phyloP scores from a whole-genome alignment of 1,140 invertebrate genomes.

The Oncopodura yosiiana region DNA sequence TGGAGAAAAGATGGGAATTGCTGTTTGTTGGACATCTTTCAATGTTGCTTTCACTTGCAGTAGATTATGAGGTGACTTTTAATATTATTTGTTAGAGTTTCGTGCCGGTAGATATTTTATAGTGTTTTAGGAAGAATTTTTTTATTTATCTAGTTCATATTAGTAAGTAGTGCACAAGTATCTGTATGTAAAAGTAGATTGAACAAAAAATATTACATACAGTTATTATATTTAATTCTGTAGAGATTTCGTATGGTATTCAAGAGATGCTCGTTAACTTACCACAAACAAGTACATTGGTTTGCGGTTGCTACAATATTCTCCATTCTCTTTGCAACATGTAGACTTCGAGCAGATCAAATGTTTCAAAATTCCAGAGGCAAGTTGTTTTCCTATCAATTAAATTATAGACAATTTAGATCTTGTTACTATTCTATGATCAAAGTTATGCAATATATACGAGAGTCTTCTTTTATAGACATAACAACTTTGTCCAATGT shows the following conservation, averaged over 20 bases:
- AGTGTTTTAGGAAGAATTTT: too few species aligned
- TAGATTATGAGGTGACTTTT: conserved; percentile 7
- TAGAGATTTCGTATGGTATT: neutral
- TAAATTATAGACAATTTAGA: too few species aligned
- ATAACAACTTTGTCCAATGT: too few species aligned
- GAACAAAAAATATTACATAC: too few species aligned
- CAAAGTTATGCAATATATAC: too few species aligned
- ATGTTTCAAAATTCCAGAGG: conserved; percentile 12
- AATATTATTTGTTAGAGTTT: too few species aligned
- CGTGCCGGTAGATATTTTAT: too few species aligned
- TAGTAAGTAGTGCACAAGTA: neutral
- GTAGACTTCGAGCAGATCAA: neutral
- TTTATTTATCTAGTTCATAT: too few species aligned
- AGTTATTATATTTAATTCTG: too few species aligned
- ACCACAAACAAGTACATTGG: conserved; percentile 5
- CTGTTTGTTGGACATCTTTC: neutral
- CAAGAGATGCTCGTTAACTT: neutral
- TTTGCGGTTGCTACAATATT: neutral
- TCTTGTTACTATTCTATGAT: too few species aligned
- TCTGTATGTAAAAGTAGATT: neutral
- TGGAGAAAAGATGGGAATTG: conserved; percentile 11
- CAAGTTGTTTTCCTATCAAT: neutral
- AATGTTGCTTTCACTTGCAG: neutral
- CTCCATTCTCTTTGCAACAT: neutral
- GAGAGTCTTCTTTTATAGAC: too few species aligned